Evolutionary conservation across 2,888 invertebrate genomes (phyloP).

Genomic region (Eilema caniola): DNA sequence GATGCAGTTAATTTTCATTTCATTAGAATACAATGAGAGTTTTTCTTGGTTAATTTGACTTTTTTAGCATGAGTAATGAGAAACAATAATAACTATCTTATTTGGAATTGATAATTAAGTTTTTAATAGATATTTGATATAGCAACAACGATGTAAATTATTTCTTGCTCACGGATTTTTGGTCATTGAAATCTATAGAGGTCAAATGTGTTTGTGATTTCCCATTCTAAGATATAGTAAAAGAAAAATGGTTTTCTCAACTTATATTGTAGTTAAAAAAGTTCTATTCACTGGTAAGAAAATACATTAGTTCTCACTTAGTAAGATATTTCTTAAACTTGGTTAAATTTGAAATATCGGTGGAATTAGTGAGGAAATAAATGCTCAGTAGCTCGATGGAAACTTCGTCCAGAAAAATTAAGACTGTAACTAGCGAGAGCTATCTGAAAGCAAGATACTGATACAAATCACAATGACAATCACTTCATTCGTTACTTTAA

Average conservation of each 20-base stretch:
- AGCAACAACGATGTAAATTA: background rate
- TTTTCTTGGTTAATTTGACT: slow-evolving; percentile 60
- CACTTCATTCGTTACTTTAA: background rate
- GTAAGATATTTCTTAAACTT: too few relatives aligned
- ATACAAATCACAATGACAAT: background rate
- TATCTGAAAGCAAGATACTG: too few relatives aligned
- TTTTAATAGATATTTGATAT: slow-evolving; percentile 2
- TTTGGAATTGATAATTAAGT: slow-evolving; percentile 27
- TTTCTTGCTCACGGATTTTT: background rate
- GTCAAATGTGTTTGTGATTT: background rate
- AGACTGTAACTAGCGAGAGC: too few relatives aligned
- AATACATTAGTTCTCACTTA: too few relatives aligned
- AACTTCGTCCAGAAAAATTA: too few relatives aligned
- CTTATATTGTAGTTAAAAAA: too few relatives aligned
- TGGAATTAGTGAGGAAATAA: too few relatives aligned
- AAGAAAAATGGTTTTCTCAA: too few relatives aligned
- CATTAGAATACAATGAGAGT: slow-evolving; percentile 68
- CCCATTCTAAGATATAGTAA: background rate
- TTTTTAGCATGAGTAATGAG: slow-evolving; percentile 43
- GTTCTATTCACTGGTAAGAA: background rate
- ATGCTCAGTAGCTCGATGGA: too few relatives aligned
- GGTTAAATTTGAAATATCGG: too few relatives aligned
- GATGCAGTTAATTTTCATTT: slow-evolving; percentile 68
- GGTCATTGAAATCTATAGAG: background rate
- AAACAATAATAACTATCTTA: slow-evolving; percentile 27